Evolutionary conservation across 2,888 invertebrate species (phyloP).

Genomic region (Octonoba sinensis): DNA sequence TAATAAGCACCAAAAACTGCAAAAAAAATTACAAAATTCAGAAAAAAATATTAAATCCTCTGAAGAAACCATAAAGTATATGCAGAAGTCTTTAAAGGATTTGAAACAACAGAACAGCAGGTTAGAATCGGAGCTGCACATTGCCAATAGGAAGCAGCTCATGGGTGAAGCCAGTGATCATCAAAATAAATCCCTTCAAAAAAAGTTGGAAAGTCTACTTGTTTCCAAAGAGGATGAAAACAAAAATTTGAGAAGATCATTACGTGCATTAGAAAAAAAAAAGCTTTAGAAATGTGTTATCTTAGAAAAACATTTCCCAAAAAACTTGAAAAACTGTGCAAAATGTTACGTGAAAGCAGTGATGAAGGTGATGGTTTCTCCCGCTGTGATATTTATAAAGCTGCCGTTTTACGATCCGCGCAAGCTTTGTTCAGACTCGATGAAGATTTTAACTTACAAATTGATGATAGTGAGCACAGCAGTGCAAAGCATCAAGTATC

Average conservation of each 20-base stretch:
- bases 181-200: conserved; percentile 3
- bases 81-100: conserved; percentile 7
- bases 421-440: conserved; percentile 37
- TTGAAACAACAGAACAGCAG: conserved; percentile 31
- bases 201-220: conserved; percentile 12
- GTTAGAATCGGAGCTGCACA: conserved; percentile 28
- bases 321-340: conserved; percentile 44
- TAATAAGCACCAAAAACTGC: not conserved
- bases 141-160: conserved; percentile 24
- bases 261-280: conserved; percentile 37
- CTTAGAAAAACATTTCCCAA: conserved; percentile 31
- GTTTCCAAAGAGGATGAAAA: conserved; percentile 38
- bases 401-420: conserved; percentile 33
- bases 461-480: not conserved
- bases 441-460: conserved; percentile 12
- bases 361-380: conserved; percentile 10
- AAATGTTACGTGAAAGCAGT: conserved; percentile 19
- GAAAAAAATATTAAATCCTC: conserved; percentile 43
- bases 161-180: conserved; percentile 10
- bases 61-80: conserved; percentile 33
- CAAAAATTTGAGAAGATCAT: conserved; percentile 26
- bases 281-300: conserved; percentile 42
- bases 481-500: conserved; percentile 31
- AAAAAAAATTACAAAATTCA: conserved; percentile 31
- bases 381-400: conserved; percentile 44